Evolutionary conservation across 2,113 vertebrate genomes (phyloP).

Genomic region (Elephantulus edwardii): DNA sequence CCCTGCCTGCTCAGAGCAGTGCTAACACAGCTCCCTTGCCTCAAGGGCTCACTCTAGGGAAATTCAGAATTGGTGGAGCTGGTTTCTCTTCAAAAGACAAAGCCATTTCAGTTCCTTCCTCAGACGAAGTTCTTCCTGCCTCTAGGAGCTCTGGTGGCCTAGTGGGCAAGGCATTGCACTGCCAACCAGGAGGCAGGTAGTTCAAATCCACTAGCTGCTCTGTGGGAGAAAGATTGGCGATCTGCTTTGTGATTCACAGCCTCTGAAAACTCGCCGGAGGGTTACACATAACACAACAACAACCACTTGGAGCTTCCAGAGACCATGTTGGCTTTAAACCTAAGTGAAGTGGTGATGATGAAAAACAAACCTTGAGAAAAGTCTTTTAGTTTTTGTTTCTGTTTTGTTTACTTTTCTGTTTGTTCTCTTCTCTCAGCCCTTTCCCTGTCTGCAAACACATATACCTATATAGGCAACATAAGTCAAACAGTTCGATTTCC

Average conservation of each 20-base stretch:
- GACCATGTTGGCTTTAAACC: not conserved
- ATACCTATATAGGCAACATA: not conserved
- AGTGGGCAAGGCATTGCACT: too few species aligned
- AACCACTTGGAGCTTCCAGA: too few species aligned
- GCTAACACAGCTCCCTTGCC: not conserved
- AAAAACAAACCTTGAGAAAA: slow-evolving; percentile 29
- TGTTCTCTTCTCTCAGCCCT: not conserved
- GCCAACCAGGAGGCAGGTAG: too few species aligned
- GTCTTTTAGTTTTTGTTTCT: slow-evolving; percentile 5
- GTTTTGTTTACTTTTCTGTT: not conserved
- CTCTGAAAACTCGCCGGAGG: too few species aligned
- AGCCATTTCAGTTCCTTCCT: not conserved
- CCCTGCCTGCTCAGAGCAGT: not conserved
- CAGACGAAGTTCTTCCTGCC: not conserved
- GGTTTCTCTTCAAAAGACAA: not conserved
- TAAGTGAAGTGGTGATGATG: not conserved
- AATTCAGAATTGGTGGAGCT: not conserved
- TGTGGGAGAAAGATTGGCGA: too few species aligned
- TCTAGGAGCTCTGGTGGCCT: not conserved
- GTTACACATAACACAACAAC: too few species aligned
- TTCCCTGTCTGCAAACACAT: not conserved
- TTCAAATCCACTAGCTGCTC: too few species aligned
- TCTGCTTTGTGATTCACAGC: too few species aligned
- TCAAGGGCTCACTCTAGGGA: not conserved
- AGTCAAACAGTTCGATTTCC: not conserved